Base-by-base conservation (phyloP, 2,797 vertebrate species). In the Danio choprae region DNA sequence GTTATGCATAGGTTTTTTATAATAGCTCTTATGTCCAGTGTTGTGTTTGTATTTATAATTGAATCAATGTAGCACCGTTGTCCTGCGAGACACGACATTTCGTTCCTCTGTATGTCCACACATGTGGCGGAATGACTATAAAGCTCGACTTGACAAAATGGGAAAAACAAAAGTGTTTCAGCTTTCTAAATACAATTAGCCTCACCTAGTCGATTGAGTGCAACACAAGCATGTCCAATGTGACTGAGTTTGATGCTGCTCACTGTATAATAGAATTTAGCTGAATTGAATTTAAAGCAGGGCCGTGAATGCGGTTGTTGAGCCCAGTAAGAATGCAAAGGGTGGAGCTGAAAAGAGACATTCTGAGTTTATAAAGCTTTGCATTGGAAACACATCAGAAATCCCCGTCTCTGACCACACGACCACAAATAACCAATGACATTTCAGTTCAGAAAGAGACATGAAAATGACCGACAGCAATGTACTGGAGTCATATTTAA, bases 281-380 rank as follows among this genome's bases (percentile, higher is more conserved):
- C 60, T 82, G 0, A 87, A 93, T 93, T 89, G 0, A 91, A 93
- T 94, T 93, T 87, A 63, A 89, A 86, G 85, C 15, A 29, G 15
- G 80, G 88, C 87, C 87, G 87, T 84, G 88, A 89, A 87, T 87
- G 84, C 83, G 92, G 88, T 84, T 65, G 64, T 80, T 83, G 83
- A 84, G 82, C 83, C 59, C 40, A 79, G 74, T 65, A 85, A 90
- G 91, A 92, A 93, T 93, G 90, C 90, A 81, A 81, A 67, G 86
- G 87, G 86, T 77, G 4, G 46, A 20, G 75, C 81, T 76, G 15
- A 16, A 50, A 46, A 51, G 62, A 51, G 67, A 40, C 60, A 11
- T 36, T 50, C 29, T 48, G 48, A 75, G 6, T 84, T 44, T 65
- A 22, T 73, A 70, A 72, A 60, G 64, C 50, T 44, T 1, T 80